Evolutionary conservation across 2,113 vertebrate genomes (phyloP), one percentile per base, ranked within the genome.

Genomic region (Pseudorasbora parva): DNA sequence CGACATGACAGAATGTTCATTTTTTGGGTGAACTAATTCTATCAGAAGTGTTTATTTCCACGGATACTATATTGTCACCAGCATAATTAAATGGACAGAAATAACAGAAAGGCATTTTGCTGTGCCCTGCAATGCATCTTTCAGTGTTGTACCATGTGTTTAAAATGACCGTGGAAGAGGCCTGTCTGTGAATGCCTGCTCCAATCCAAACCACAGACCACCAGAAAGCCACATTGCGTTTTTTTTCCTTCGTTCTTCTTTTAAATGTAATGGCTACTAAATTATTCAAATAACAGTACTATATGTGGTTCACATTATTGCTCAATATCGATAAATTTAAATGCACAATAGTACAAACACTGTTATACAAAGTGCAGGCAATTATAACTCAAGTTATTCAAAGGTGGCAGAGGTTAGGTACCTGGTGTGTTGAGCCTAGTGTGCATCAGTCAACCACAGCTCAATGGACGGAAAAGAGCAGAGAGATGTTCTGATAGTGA

Each of bases 381-480:
- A 41, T 71, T 45, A 23, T 1, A 68, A 43, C 21, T n/a, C 8
- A 45, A 23, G 21, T 5, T 43, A n/a, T 6, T 45, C 2, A n/a
- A 41, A 68, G 30, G 64, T 21, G 8, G 64, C 37, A 71, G 33
- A 71, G n/a, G n/a, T n/a, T n/a, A n/a, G n/a, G 57, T 11, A 59
- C 23, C 57, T 59, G 57, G 21, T 19, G 10, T 25, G 21, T 59
- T 25, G 1, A 59, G 21, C 45, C 11, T 14, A 45, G 14, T 71
- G 41, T 71, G 5, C 12, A 23, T 71, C 68, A 15, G 68, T 68
- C 64, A 68, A 41, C 19, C 76, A n/a, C 47, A 85, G 87, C 66
- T 84, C 77, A 89, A 89, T 71, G 30, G 75, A 54, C 76, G 87
- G 88, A 86, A 88, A 75, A 82, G 19, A 43, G 33, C 64, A 68